Base-by-base conservation (phyloP, 2,888 invertebrate genomes). In the Harpalus rufipes region DNA sequence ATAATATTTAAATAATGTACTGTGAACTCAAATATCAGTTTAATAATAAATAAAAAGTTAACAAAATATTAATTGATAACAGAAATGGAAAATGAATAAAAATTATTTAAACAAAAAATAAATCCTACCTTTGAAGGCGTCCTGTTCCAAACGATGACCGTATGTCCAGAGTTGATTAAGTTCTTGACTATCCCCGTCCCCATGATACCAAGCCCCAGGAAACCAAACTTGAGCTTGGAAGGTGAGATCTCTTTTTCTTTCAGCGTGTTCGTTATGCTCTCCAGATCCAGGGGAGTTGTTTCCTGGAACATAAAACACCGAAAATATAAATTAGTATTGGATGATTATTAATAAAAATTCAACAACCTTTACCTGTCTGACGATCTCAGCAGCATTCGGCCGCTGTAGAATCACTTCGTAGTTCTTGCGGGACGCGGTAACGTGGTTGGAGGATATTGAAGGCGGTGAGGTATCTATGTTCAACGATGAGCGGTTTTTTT, bases 111-210 rank as follows among this genome's bases (percentile, higher is more conserved):
- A 32, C 32, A 32, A 32, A 32, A 32, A 32, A 32, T 32, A 32
- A 32, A 80, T 61, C 95, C 92, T 93, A 97, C 97, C 96, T 98
- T 98, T 86, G 96, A 95, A 81, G 95, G 94, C 82, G 97, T 96
- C 88, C 98, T 94, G 92, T 98, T 98, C 98, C 98, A 99, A 81
- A 99, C 95, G 87, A 96, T 94, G 81, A 99, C 97, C 89, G 95
- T 96, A 90, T 99, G 98, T 0, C 98, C 98, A 4, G 98, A 97
- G 91, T 96, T 96, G 88, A 98, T 94, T 81, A 99, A 93, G 91
- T 98, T 98, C 93, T 97, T 98, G 16, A 98, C 98, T 89, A 99
- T 96, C 32, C 97, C 97, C 86, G 96, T 95, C 78, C 98, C 98
- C 96, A 99, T 98, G 89, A 97, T 97, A 84, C 98, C 98, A 44